A percentile compares a stretch with the other conserved stretches of the same genome.
Evolutionary conservation across 2,797 vertebrate species (phyloP).

Genomic region (Serranus cabrilla): DNA sequence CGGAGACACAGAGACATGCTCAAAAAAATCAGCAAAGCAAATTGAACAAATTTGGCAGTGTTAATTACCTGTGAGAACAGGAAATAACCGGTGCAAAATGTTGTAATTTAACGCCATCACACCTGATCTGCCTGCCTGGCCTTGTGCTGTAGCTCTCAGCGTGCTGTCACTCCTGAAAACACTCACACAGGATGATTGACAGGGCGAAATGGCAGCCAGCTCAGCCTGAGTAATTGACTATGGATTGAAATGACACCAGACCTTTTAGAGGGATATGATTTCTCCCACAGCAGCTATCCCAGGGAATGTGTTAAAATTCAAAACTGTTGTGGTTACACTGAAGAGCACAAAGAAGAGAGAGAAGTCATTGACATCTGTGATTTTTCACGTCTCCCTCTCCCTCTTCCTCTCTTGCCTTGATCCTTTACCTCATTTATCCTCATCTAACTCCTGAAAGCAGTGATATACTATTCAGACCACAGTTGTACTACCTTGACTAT

Average conservation of each 20-base stretch:
- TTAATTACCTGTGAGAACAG: constrained; percentile 40
- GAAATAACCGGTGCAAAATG: constrained; percentile 34
- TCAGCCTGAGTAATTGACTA: constrained; percentile 70
- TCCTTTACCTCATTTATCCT: constrained; percentile 3
- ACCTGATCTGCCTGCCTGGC: constrained; percentile 47
- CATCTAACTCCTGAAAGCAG: neutral
- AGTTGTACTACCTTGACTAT: neutral
- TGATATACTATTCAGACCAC: neutral
- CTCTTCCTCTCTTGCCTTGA: constrained; percentile 21
- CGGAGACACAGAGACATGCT: neutral
- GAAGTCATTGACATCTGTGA: neutral
- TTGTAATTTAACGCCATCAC: constrained; percentile 38
- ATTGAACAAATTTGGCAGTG: constrained; percentile 17
- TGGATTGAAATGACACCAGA: constrained; percentile 70
- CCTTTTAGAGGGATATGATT: constrained; percentile 27
- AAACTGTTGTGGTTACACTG: constrained; percentile 6
- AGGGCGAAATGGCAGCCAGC: constrained; percentile 41
- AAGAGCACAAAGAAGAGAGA: constrained; percentile 25
- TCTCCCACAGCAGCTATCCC: neutral
- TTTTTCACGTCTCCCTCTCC: no score
- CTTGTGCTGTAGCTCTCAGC: neutral
- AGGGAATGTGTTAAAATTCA: constrained; percentile 27
- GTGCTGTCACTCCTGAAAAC: constrained; percentile 38
- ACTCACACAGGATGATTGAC: constrained; percentile 54
- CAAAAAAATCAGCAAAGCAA: neutral